Evolutionary conservation across 2,113 vertebrate species (phyloP).

Genomic region (Menidia beryllina): DNA sequence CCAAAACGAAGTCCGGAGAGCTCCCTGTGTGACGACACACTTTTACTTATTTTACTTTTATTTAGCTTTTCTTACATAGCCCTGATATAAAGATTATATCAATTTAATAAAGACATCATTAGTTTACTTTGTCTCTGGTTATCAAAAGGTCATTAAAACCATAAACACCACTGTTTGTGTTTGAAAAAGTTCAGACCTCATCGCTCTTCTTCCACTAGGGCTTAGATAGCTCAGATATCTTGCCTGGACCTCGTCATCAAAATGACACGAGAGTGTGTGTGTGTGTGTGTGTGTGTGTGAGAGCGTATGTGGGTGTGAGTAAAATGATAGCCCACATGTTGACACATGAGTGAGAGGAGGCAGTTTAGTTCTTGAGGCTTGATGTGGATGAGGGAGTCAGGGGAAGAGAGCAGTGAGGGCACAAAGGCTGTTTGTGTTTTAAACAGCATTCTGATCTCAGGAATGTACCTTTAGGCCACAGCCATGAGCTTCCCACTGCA

Average conservation of each 20-base stretch:
- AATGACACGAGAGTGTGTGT: slow-evolving; percentile 40
- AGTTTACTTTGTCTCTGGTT: not conserved
- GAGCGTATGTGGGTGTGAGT: slow-evolving; percentile 44
- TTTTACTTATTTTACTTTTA: too few relatives aligned
- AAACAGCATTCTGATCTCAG: slow-evolving; percentile 81
- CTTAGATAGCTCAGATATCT: slow-evolving; percentile 36
- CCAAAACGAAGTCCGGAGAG: too few relatives aligned
- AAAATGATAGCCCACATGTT: slow-evolving; percentile 86
- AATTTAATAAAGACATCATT: not conserved
- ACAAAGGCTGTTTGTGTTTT: slow-evolving; percentile 92
- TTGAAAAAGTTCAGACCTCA: slow-evolving; percentile 2
- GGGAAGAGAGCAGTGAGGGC: slow-evolving; percentile 74
- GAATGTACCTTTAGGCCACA: slow-evolving; percentile 91
- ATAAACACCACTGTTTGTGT: not conserved
- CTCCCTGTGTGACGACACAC: too few relatives aligned
- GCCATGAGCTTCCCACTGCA: slow-evolving; percentile 78
- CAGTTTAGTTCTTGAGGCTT: slow-evolving; percentile 71
- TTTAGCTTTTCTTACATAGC: not conserved
- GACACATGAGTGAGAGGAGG: slow-evolving; percentile 83
- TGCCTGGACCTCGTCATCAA: slow-evolving; percentile 59
- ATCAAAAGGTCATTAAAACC: slow-evolving; percentile 10
- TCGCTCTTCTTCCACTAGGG: slow-evolving; percentile 6
- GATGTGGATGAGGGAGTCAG: slow-evolving; percentile 78
- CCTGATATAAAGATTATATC: not conserved
- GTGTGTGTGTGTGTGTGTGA: slow-evolving; percentile 1